Percentiles rank a stretch among this genome's conserved stretches.
phyloP scores from a whole-genome alignment of 2,888 invertebrate genomes.

The Bunonema sp. region DNA sequence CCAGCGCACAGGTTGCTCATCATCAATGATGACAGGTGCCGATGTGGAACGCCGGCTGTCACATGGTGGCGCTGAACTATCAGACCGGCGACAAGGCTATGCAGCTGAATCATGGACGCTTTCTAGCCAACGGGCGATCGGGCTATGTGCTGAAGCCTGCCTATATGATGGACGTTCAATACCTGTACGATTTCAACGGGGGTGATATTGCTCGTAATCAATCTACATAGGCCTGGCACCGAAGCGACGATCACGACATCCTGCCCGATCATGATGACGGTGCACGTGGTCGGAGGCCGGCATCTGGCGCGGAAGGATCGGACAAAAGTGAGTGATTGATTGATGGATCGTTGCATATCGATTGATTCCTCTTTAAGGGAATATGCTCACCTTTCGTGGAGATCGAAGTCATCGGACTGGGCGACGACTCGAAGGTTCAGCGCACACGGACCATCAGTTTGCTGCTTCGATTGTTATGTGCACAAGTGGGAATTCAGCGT shows the following conservation, averaged over 20 bases:
- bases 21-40: too few relatives aligned
- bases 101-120: conserved; percentile 70
- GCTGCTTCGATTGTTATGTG: conserved; percentile 1
- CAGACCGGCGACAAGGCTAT: conserved; percentile 85
- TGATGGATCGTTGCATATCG: conserved; percentile 75
- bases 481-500: conserved; percentile 53
- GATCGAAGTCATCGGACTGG: conserved; percentile 31
- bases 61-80: conserved; percentile 92
- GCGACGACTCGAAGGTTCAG: conserved; percentile 53
- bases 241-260: conserved; percentile 37
- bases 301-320: conserved; percentile 63
- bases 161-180: conserved; percentile 68
- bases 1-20: too few relatives aligned
- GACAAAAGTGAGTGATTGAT: conserved; percentile 52
- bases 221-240: too few relatives aligned
- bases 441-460: conserved; percentile 66
- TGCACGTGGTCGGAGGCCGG: conserved; percentile 64
- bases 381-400: conserved; percentile 42
- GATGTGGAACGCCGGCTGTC: conserved; percentile 86
- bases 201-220: background rate
- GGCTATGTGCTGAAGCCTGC: conserved; percentile 81
- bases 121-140: conserved; percentile 74
- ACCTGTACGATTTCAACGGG: conserved; percentile 4
- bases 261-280: conserved; percentile 22
- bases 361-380: conserved; percentile 69